Conservation (phyloP, 2,797 vertebrate species). For the Chelonia mydas region DNA sequence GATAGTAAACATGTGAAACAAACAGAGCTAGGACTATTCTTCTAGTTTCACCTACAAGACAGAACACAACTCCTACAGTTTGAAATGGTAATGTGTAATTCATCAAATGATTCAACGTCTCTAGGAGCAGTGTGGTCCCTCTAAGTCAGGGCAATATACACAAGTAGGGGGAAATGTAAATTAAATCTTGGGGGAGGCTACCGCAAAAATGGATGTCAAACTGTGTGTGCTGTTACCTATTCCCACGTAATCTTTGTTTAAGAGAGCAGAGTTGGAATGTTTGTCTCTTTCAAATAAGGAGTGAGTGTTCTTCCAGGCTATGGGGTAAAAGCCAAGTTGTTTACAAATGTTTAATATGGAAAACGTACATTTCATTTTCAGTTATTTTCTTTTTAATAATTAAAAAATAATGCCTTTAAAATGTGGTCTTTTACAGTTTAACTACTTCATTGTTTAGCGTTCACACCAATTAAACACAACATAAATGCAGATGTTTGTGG, state of each 20-base stretch:
- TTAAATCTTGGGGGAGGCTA: neutral
- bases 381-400: constrained; percentile 67
- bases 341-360: constrained; percentile 9
- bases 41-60: neutral
- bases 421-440: constrained; percentile 43
- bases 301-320: constrained; percentile 37
- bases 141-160: neutral
- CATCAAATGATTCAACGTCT: neutral
- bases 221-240: neutral
- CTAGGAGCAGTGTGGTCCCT: neutral
- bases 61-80: neutral
- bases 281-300: neutral
- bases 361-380: constrained; percentile 28
- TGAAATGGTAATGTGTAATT: neutral
- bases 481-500: constrained; percentile 76
- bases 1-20: neutral
- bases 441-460: constrained; percentile 49
- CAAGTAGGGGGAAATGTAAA: neutral
- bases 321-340: constrained; percentile 16
- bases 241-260: constrained; percentile 1
- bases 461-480: constrained; percentile 65
- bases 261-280: neutral
- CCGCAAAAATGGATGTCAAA: neutral
- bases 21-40: neutral
- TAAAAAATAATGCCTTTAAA: constrained; percentile 64